Evolutionary conservation across 2,113 vertebrate species (phyloP), one percentile per base, ranked within the genome.

Genomic region (Amblyornis subalaris): DNA sequence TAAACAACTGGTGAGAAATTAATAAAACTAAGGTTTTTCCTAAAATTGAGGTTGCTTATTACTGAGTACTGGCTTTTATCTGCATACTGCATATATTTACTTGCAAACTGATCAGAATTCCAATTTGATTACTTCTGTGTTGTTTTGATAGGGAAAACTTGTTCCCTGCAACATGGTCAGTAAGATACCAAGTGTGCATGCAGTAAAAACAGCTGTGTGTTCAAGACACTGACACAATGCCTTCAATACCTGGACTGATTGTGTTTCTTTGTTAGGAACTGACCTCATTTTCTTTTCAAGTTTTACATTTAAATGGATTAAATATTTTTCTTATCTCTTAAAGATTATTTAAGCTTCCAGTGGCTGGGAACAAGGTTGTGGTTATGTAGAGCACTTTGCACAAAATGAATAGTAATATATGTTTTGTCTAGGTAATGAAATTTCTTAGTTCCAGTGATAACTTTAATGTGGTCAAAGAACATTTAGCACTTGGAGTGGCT

Each of bases 161-260:
- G 0, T 31, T 82, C 21, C 12, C 22, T 88, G 38, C 17, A 69
- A 1, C 2, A 3, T 57, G 29, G n/a, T 40, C 29, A 48, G 13
- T 71, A 64, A 74, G 12, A 25, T 47, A n/a, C 0, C 7, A 33
- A 61, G 42, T 36, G 24, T 82, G 20, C 15, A 4, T n/a, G 22
- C 36, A 10, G 12, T 61, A 62, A 50, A 38, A 60, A 23, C 0
- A 6, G 7, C 42, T 85, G 12, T 2, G 0, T 36, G 9, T 16
- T 95, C 24, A 23, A 31, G 45, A 61, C 10, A 24, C 31, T 73
- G 40, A 33, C 10, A 31, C 4, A 51, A 2, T n/a, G 12, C 18
- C 6, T 73, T 76, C 33, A 66, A 31, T 67, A 74, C 17, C 66
- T 89, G 77, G 21, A 48, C 35, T 62, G 24, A n/a, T 55, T 38